Conservation (phyloP, 1,140 invertebrate genomes). For the Asbolus verrucosus region DNA sequence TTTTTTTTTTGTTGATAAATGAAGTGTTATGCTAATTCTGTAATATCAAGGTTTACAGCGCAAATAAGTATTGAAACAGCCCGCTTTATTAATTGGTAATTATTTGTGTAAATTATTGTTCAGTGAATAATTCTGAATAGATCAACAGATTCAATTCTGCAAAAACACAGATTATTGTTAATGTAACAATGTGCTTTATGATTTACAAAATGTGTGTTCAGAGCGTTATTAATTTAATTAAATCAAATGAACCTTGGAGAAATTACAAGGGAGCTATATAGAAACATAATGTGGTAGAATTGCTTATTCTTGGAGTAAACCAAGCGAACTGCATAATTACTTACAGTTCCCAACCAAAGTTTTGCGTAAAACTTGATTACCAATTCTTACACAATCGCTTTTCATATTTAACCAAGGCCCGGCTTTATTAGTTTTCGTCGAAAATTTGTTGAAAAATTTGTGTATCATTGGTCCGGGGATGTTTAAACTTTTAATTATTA, state of each 20-base stretch:
- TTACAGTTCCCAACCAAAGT: conserved; percentile 30
- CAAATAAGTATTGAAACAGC: conserved; percentile 20
- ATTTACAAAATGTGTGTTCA: conserved; percentile 45
- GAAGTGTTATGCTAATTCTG: too few species aligned
- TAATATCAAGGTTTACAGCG: too few species aligned
- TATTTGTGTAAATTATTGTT: conserved; percentile 28
- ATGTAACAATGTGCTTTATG: conserved; percentile 42
- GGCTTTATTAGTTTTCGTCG: not conserved
- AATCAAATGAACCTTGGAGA: conserved; percentile 42
- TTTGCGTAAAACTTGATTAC: conserved; percentile 32
- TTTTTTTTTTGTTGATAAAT: too few species aligned
- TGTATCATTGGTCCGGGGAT: too few species aligned
- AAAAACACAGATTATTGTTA: conserved; percentile 38
- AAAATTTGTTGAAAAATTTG: too few species aligned
- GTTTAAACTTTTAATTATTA: not conserved
- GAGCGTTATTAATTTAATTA: conserved; percentile 43
- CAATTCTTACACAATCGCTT: conserved; percentile 12
- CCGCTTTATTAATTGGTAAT: conserved; percentile 16
- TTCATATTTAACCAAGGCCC: conserved; percentile 2
- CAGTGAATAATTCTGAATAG: conserved; percentile 22
- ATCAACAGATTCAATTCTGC: conserved; percentile 41
- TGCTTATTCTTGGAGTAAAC: conserved; percentile 42
- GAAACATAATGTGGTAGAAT: conserved; percentile 43
- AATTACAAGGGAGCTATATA: conserved; percentile 40
- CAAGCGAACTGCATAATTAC: conserved; percentile 42